Evolutionary conservation across 2,113 vertebrate genomes (phyloP).

Genomic region (Anguilla japonica): DNA sequence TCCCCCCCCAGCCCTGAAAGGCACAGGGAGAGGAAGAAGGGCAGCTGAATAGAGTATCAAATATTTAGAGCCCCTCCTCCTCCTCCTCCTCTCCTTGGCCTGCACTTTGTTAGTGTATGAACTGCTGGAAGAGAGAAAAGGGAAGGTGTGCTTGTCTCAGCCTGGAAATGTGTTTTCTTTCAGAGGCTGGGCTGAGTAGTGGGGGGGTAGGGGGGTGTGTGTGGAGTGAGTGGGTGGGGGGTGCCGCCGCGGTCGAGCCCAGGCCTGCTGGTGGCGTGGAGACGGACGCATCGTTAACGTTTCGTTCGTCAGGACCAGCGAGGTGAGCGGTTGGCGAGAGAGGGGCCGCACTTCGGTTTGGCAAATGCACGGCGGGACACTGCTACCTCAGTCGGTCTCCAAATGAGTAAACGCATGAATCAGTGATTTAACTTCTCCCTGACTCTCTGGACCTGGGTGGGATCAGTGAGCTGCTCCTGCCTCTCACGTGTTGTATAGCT

Average conservation of each 20-base stretch:
- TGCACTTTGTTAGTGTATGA: constrained; percentile 50
- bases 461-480: no score
- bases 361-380: no score
- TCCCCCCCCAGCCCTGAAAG: constrained; percentile 45
- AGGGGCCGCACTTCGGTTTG: no score
- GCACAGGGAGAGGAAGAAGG: constrained; percentile 41
- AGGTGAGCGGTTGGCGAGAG: neutral
- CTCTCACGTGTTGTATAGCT: no score
- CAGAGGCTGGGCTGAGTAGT: constrained; percentile 31
- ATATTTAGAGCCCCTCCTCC: constrained; percentile 60
- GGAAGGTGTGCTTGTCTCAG: constrained; percentile 51
- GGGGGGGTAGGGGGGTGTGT: constrained; percentile 31
- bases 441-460: no score
- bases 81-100: constrained; percentile 34
- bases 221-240: constrained; percentile 51
- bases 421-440: no score
- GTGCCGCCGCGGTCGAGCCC: constrained; percentile 5
- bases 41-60: constrained; percentile 59
- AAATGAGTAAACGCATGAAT: no score
- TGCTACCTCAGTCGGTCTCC: no score
- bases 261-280: neutral
- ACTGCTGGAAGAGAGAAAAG: constrained; percentile 31
- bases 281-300: neutral
- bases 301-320: no score
- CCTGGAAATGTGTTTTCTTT: constrained; percentile 46